Conservation (phyloP, 2,797 vertebrate genomes). For the Smutsia gigantea region DNA sequence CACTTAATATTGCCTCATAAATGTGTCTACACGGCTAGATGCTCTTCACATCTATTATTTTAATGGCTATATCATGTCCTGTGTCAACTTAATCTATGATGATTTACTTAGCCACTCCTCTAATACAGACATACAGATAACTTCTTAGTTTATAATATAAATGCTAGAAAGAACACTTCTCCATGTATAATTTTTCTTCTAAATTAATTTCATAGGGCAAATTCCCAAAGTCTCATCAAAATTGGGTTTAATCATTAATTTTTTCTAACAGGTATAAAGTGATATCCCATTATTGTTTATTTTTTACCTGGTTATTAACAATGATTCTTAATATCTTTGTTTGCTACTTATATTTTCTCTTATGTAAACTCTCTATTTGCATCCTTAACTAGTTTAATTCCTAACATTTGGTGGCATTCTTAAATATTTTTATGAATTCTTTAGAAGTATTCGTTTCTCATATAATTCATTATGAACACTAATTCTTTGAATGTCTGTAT, state of each 20-base stretch:
- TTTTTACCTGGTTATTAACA: conserved; percentile 15
- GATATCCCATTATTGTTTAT: background rate
- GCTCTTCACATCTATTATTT: conserved; percentile 27
- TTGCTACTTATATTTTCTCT: conserved; percentile 28
- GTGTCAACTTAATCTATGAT: conserved; percentile 19
- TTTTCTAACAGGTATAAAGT: background rate
- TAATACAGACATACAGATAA: background rate
- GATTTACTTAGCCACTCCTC: conserved; percentile 22
- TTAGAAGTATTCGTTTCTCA: background rate
- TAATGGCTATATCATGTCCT: conserved; percentile 42
- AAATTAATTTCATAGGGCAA: conserved; percentile 47
- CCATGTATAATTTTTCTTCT: conserved; percentile 37
- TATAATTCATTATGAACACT: background rate
- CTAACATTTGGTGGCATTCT: conserved; percentile 1
- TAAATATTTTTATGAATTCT: conserved; percentile 42
- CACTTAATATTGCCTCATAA: conserved; percentile 12
- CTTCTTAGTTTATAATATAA: conserved; percentile 56
- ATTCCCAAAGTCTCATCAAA: conserved; percentile 52
- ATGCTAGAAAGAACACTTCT: conserved; percentile 21
- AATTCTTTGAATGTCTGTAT: conserved; percentile 33
- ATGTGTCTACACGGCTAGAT: background rate
- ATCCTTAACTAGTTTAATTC: conserved; percentile 14
- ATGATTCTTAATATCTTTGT: conserved; percentile 23
- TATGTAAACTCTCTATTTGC: conserved; percentile 5
- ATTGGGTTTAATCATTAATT: background rate